Evolutionary conservation across 2,113 vertebrate genomes (phyloP), one percentile per base, ranked within the genome.

Genomic region (Eubucco bourcierii): DNA sequence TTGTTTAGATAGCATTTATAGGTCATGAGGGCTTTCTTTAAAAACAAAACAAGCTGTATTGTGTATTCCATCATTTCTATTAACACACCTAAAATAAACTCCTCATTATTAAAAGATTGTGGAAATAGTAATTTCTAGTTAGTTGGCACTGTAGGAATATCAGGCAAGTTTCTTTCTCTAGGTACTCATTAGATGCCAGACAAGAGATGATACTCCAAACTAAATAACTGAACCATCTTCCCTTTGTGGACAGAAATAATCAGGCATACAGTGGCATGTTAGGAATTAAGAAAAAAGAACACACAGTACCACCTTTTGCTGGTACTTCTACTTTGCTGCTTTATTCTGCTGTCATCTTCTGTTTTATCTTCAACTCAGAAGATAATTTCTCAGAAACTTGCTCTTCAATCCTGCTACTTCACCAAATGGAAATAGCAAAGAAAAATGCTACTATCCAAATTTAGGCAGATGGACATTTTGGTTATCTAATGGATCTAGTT

Each of bases 1-100:
- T 93, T 85, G 78, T 91, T 91, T 74, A 83, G 58, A 68, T 47
- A 80, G 79, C 53, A 83, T 85, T 94, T 80, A 63, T 67, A 70
- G 67, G 58, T 83, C 73, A 61, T 77, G 34, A 47, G 75, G 29
- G 34, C 75, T 94, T 83, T 75, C 82, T 88, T 78, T 24, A 5
- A 61, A 77, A 81, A 84, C 10, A 15, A 29, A 31, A 13, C 18
- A 75, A 50, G 24, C 63, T 70, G 34, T 66, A 63, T 37, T 81
- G 50, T 88, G 12, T 55, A 60, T 55, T 81, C 71, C 52, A 39
- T 90, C 24, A 39, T 46, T 27, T 81, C 61, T 58, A 33, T 25
- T 82, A 77, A 77, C 37, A 89, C 41, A 78, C 53, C 60, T 84
- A 53, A 94, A 89, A 84, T 60, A 93, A 74, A 76, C 80, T 23